Conservation (phyloP, 2,797 vertebrate genomes). For the Sarcophilus harrisii region DNA sequence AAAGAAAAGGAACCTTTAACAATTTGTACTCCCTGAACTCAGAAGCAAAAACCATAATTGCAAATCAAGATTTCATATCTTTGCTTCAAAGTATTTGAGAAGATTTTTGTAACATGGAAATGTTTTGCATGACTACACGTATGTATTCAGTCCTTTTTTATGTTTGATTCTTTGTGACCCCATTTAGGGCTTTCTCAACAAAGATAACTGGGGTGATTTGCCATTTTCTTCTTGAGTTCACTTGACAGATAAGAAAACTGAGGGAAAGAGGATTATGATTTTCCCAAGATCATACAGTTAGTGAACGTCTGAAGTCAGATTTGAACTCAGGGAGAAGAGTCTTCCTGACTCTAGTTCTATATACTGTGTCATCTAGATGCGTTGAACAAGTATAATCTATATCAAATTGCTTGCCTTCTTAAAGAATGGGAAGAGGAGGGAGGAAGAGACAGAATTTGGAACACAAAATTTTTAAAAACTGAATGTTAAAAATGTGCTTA, state of each 20-base stretch:
- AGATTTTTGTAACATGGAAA: neutral
- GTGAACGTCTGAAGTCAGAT: neutral
- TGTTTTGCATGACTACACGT: neutral
- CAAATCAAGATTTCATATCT: constrained; percentile 5
- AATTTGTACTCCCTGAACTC: constrained; percentile 25
- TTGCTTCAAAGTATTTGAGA: constrained; percentile 19
- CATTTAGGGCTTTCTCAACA: neutral
- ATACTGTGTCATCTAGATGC: neutral
- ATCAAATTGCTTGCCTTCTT: neutral
- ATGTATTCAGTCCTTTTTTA: neutral
- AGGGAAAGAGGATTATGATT: neutral
- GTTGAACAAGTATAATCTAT: neutral
- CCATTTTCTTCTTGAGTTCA: neutral
- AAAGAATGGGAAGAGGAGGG: neutral
- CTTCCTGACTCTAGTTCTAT: neutral
- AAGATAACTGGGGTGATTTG: neutral
- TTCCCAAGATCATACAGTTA: neutral
- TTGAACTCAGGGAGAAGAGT: neutral
- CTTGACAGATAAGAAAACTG: neutral
- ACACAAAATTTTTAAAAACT: neutral
- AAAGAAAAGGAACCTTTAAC: constrained; percentile 3
- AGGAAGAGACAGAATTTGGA: neutral
- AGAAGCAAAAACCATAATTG: constrained; percentile 41
- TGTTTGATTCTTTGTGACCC: neutral
- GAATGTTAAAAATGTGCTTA: neutral